Conservation (phyloP, 2,113 vertebrate genomes). For the Nothoprocta pentlandii region DNA sequence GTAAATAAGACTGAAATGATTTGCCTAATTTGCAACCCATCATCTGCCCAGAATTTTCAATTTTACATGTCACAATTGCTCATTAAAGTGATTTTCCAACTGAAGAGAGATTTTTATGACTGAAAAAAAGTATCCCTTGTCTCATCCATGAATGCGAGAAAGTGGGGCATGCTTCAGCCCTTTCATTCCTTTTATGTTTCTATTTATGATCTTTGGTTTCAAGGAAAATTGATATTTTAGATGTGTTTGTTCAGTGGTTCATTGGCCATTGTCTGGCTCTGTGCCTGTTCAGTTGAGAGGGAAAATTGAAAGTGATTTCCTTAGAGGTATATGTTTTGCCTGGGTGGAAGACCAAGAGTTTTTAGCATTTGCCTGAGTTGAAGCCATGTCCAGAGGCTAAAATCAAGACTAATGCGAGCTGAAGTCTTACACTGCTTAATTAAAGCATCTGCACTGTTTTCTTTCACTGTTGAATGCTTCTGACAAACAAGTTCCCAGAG, state of each 20-base stretch:
- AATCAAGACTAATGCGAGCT: conserved; percentile 53
- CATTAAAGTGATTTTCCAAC: conserved; percentile 12
- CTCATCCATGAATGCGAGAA: neutral
- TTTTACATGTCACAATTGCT: conserved; percentile 3
- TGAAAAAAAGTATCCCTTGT: neutral
- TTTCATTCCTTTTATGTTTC: neutral
- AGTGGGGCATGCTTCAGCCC: neutral
- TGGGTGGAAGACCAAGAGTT: neutral
- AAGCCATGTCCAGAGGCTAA: conserved; percentile 59
- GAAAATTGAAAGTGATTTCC: conserved; percentile 23
- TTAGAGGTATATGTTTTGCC: conserved; percentile 26
- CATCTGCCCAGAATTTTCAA: neutral
- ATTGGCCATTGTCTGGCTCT: conserved; percentile 21
- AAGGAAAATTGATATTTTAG: conserved; percentile 32
- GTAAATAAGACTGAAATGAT: neutral
- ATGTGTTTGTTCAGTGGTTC: neutral
- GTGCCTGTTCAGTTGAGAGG: neutral
- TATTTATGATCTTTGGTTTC: neutral
- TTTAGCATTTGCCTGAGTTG: conserved; percentile 30
- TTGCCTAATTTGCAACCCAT: conserved; percentile 32
- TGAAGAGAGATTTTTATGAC: neutral
- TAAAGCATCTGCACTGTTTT: conserved; percentile 43
- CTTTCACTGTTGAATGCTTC: conserved; percentile 5
- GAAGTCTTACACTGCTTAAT: conserved; percentile 41
- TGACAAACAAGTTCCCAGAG: conserved; percentile 29